Conservation (phyloP, 1,140 invertebrate species). For the Nasonia giraulti region DNA sequence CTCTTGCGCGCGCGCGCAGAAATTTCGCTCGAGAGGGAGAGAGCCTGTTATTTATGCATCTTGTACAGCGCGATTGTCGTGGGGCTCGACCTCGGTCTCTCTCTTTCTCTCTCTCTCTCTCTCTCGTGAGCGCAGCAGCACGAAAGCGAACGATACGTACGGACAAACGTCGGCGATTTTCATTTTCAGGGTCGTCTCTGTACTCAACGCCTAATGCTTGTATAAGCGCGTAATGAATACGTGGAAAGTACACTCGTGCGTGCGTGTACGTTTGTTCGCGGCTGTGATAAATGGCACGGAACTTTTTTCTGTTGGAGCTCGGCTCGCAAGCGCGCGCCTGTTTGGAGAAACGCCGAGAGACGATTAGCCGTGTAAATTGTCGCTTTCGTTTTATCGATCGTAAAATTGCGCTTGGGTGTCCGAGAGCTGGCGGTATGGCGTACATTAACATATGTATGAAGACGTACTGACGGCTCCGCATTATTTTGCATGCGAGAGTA, state of each 20-base stretch:
- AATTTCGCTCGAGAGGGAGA: background rate
- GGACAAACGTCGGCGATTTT: slow-evolving; percentile 13
- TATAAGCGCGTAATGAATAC: slow-evolving; percentile 5
- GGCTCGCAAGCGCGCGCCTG: background rate
- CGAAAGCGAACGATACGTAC: background rate
- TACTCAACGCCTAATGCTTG: background rate
- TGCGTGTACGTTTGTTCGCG: background rate
- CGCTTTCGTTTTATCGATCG: slow-evolving; percentile 42
- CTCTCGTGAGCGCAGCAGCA: background rate
- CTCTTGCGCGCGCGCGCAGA: background rate
- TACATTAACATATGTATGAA: slow-evolving; percentile 27
- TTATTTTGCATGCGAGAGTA: background rate
- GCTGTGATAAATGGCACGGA: background rate
- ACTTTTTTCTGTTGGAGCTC: background rate
- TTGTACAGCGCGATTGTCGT: background rate
- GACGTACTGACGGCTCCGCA: background rate
- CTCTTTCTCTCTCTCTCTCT: background rate
- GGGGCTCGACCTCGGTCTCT: background rate
- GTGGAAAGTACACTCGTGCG: background rate
- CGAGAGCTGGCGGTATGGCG: background rate
- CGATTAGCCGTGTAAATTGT: slow-evolving; percentile 25
- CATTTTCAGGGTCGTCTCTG: slow-evolving; percentile 15
- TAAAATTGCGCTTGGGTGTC: slow-evolving; percentile 34
- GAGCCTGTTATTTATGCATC: slow-evolving; percentile 11
- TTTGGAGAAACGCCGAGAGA: background rate